phyloP scores from a whole-genome alignment of 2,888 invertebrate species.

The Nephrotoma guestfalica region DNA sequence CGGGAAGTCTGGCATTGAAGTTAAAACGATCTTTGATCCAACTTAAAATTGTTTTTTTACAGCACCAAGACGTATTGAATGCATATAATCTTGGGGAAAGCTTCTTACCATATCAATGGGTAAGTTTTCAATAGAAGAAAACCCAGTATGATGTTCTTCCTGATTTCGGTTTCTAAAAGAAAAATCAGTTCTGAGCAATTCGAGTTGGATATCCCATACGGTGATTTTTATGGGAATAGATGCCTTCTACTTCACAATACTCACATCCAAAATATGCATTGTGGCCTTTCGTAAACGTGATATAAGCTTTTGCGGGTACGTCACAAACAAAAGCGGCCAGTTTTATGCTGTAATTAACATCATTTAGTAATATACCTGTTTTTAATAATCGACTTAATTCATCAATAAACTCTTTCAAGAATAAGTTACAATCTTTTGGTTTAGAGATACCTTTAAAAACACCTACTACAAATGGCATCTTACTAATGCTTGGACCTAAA shows the following conservation, averaged over 20 bases:
- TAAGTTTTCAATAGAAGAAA: not conserved
- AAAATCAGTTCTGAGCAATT: not conserved
- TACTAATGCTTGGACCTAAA: not conserved
- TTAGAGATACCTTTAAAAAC: not conserved
- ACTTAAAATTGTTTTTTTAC: not conserved
- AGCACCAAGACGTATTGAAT: no score
- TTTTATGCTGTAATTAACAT: not conserved
- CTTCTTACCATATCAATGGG: not conserved
- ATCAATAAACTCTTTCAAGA: not conserved
- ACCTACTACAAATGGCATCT: not conserved
- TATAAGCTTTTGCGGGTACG: no score
- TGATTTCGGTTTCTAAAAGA: not conserved
- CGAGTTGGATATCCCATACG: not conserved
- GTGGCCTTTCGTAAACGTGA: not conserved
- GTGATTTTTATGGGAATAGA: not conserved
- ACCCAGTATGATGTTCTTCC: not conserved
- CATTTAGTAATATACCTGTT: not conserved
- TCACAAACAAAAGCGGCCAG: not conserved
- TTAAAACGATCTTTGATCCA: not conserved
- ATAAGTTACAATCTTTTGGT: not conserved
- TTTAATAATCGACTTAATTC: not conserved
- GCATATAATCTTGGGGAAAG: not conserved
- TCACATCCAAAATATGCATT: not conserved
- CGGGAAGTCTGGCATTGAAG: not conserved
- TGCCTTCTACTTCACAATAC: not conserved